A percentile compares a stretch with the other conserved stretches of the same genome.
Conservation (phyloP, 2,113 vertebrate species). For the Pristiophorus japonicus region DNA sequence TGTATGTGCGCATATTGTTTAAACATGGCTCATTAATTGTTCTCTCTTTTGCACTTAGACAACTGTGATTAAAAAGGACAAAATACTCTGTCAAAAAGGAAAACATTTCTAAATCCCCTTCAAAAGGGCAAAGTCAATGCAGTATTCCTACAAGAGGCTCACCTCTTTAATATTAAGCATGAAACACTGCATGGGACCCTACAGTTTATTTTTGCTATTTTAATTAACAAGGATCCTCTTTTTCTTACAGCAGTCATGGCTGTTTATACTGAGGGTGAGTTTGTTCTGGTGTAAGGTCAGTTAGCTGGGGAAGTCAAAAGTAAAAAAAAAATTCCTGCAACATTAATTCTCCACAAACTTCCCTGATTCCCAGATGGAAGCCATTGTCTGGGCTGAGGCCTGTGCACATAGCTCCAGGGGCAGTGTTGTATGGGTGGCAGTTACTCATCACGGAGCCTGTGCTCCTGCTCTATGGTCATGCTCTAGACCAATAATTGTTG, state of each 20-base stretch:
- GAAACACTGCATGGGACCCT: background rate
- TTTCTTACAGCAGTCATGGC: background rate
- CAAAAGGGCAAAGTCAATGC: background rate
- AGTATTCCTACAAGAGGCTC: background rate
- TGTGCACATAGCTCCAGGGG: background rate
- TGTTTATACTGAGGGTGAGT: background rate
- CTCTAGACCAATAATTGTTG: background rate
- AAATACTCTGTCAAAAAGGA: background rate
- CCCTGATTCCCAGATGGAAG: background rate
- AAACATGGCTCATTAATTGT: background rate
- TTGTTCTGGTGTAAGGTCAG: background rate
- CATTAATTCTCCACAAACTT: background rate
- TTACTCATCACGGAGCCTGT: background rate
- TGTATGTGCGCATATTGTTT: background rate
- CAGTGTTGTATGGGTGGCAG: background rate
- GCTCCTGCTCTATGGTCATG: no score
- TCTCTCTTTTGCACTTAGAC: background rate
- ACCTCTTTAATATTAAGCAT: background rate
- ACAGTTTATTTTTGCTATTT: background rate
- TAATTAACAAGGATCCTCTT: background rate
- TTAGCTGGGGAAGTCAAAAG: background rate
- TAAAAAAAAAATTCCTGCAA: background rate
- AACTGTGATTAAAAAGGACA: background rate
- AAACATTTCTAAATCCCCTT: background rate
- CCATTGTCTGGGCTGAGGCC: background rate